phyloP scores from a whole-genome alignment of 2,797 vertebrate species.

The Sebastes itinus region DNA sequence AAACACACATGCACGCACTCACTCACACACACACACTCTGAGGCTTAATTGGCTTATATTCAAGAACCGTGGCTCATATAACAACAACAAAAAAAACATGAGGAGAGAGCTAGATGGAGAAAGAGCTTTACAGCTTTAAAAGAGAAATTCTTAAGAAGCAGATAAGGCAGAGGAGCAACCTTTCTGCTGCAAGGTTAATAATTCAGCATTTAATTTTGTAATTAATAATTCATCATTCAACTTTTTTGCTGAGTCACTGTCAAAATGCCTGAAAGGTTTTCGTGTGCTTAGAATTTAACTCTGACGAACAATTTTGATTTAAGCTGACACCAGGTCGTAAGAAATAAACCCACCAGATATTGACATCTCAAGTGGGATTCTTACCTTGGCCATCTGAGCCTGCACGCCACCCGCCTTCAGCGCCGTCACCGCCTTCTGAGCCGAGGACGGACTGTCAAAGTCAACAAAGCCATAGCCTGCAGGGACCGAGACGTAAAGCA shows the following conservation, averaged over 20 bases:
- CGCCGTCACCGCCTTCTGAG: slow-evolving; percentile 89
- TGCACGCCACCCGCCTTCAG: slow-evolving; percentile 90
- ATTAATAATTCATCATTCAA: slow-evolving; percentile 15
- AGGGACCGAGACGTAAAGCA: slow-evolving; percentile 25
- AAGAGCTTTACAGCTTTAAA: background rate
- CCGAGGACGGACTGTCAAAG: slow-evolving; percentile 89
- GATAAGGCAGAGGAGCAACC: background rate
- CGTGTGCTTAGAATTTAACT: background rate
- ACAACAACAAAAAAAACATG: background rate
- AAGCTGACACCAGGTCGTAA: background rate
- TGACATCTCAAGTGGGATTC: background rate
- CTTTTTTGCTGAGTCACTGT: slow-evolving; percentile 21
- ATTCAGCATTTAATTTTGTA: slow-evolving; percentile 1
- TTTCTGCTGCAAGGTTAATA: slow-evolving; percentile 12
- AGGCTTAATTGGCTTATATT: slow-evolving; percentile 41
- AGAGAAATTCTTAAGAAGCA: background rate
- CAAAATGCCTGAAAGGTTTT: background rate
- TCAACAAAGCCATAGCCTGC: slow-evolving; percentile 93
- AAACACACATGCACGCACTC: background rate
- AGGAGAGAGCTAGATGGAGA: background rate
- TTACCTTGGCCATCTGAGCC: slow-evolving; percentile 94
- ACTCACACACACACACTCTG: background rate
- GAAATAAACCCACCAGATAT: background rate
- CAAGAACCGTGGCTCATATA: background rate
- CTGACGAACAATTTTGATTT: background rate